A percentile compares a stretch with the other conserved stretches of the same genome.
phyloP scores from a whole-genome alignment of 2,888 invertebrate species.

The Papilio elwesi region DNA sequence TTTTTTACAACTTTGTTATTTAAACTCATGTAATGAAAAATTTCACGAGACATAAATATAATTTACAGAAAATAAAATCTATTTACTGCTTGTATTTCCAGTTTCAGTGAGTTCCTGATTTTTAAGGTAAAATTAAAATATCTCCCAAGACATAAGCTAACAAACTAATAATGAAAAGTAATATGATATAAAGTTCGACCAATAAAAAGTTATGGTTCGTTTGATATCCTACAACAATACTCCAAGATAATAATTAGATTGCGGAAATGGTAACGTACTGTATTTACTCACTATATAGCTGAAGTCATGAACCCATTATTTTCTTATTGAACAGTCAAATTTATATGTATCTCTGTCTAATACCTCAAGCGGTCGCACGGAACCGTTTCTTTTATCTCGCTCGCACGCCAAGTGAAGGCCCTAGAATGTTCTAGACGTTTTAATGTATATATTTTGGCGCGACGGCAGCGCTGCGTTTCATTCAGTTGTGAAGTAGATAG shows the following conservation, averaged over 20 bases:
- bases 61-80: no score
- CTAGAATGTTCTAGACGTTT: constrained; percentile 88
- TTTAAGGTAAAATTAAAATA: no score
- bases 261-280: constrained; percentile 49
- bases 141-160: no score
- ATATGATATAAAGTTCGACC: background rate
- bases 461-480: constrained; percentile 82
- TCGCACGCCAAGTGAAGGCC: constrained; percentile 75
- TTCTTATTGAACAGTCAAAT: constrained; percentile 61
- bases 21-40: no score
- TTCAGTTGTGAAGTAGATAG: constrained; percentile 77
- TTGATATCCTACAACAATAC: background rate
- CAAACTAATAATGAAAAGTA: background rate
- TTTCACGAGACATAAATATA: no score
- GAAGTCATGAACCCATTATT: constrained; percentile 49
- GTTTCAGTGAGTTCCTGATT: no score
- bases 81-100: no score
- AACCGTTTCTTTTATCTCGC: constrained; percentile 60
- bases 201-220: background rate
- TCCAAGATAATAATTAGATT: background rate
- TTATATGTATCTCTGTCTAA: constrained; percentile 76
- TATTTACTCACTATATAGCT: constrained; percentile 52
- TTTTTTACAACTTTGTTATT: no score
- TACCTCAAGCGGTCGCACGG: constrained; percentile 33
- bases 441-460: constrained; percentile 86